Base-by-base conservation (phyloP, 2,113 vertebrate species). In the Ibidorhyncha struthersii region DNA sequence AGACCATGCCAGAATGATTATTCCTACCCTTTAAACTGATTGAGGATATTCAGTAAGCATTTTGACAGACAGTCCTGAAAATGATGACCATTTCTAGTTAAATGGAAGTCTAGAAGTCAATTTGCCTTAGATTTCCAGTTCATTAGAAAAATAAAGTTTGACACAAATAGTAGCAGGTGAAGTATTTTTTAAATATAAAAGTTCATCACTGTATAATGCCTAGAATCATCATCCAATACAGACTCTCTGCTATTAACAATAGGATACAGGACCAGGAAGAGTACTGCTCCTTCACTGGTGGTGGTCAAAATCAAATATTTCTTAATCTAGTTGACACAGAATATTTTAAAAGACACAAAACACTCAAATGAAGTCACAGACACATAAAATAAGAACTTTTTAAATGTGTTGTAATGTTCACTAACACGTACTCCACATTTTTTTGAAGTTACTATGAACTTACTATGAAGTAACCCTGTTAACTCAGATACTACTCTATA, bases 1-100 rank as follows among this genome's bases (percentile, higher is more conserved):
- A 96, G 95, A 96, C 91, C 88, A 94, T 91, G 73, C 63, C 93
- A 89, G 92, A 96, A 94, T 85, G 88, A 95, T 98, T 94, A 91
- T 66, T 98, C 70, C 85, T 96, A 83, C 50, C 43, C 56, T 76
- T 95, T 87, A 93, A 90, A 92, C 71, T 80, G 90, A 95, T 62
- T 87, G 45, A 92, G 84, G 77, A 78, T 67, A 87, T 69, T 55
- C 80, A 96, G n/a, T 93, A 96, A 96, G 74, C 62, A 65, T 97
- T 97, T 78, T 93, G 90, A 96, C 86, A 95, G 50, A 61, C 38
- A 83, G 34, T 27, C 47, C 27, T 93, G 85, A 72, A 95, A 95
- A 84, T 81, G 21, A 87, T 63, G 82, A 95, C 41, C 7, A 34
- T 74, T 89, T 82, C 32, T 84, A 53, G 53, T 74, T 81, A 76